These are phyloP conservation scores for Thumatha senex DNA, from an alignment of 2,888 invertebrate genomes.

Conservation along the genomic window DNA sequence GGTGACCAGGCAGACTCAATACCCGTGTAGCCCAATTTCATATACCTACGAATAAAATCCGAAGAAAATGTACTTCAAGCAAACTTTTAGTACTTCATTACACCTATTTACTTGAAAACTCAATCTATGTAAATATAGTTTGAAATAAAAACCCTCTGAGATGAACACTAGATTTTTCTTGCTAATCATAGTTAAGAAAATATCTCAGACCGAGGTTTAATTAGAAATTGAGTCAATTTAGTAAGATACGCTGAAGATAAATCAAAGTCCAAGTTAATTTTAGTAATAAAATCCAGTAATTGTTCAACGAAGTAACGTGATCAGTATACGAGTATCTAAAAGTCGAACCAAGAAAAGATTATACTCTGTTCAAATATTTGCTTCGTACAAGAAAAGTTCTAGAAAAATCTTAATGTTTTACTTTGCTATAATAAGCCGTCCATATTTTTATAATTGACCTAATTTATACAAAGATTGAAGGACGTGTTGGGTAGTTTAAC, in stretches of 20 bases:
- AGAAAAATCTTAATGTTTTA: neutral
- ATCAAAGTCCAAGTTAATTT: constrained; percentile 11
- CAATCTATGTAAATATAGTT: neutral
- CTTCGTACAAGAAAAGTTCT: neutral
- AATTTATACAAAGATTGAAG: neutral
- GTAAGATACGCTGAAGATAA: constrained; percentile 14
- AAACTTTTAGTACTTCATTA: no score
- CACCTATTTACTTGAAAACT: no score
- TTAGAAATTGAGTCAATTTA: constrained; percentile 16
- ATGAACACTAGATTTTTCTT: no score
- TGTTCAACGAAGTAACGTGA: neutral
- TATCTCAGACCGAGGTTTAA: constrained; percentile 32
- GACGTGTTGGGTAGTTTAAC: no score
- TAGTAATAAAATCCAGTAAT: constrained; percentile 6
- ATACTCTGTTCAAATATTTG: neutral
- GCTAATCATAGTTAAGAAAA: neutral
- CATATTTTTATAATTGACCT: neutral
- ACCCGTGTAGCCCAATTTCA: no score
- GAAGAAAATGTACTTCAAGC: no score
- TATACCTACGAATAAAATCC: no score
- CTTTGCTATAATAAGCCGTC: neutral
- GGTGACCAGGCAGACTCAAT: no score
- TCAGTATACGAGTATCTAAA: neutral
- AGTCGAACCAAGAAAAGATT: neutral
- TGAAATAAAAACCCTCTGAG: neutral